phyloP scores from a whole-genome alignment of 2,888 invertebrate genomes.

The Eueremaeus valkanovi region DNA sequence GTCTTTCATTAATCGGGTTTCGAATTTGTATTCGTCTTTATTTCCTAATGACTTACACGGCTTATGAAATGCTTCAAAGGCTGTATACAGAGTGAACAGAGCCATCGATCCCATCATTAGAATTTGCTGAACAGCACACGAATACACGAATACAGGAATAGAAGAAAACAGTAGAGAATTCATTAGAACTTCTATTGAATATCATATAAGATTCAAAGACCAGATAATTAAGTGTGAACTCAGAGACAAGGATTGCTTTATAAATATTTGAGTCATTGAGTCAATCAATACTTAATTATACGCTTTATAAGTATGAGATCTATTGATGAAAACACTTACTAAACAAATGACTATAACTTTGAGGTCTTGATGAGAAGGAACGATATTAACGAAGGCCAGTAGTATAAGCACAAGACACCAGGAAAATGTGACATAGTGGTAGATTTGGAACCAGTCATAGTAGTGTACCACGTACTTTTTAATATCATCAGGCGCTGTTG shows the following conservation, averaged over 20 bases:
- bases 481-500: conserved; percentile 18
- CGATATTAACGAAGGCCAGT: conserved; percentile 33
- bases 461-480: conserved; percentile 19
- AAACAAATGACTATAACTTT: conserved; percentile 35
- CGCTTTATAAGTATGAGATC: no score
- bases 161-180: no score
- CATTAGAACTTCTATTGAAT: no score
- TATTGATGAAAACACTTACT: conserved; percentile 30
- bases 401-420: conserved; percentile 32
- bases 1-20: conserved; percentile 28
- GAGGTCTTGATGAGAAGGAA: conserved; percentile 37
- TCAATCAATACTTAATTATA: no score
- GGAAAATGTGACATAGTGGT: conserved; percentile 1
- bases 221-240: no score
- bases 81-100: conserved; percentile 34
- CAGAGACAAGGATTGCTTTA: no score
- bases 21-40: conserved; percentile 31
- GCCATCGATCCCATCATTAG: conserved; percentile 38
- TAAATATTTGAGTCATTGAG: no score
- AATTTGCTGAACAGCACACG: conserved; percentile 3
- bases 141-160: no score
- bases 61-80: conserved; percentile 35
- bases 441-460: conserved; percentile 30
- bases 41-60: conserved; percentile 25
- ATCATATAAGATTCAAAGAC: no score